phyloP scores from a whole-genome alignment of 2,113 vertebrate genomes.

The Geococcyx californianus region DNA sequence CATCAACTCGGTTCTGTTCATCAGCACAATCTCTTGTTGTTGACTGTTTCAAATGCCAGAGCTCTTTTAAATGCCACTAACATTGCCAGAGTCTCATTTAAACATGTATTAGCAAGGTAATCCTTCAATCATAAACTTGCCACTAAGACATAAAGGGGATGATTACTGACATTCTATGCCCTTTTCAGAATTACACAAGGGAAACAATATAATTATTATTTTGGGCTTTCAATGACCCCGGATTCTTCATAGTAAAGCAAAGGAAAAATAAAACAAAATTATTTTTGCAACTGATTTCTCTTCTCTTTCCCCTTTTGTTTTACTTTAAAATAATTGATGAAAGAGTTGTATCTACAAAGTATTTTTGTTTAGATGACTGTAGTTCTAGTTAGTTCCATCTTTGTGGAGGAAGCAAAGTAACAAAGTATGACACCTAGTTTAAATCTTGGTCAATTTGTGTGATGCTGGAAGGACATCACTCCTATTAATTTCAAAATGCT shows the following conservation, averaged over 20 bases:
- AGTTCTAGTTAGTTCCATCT: neutral
- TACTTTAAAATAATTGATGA: neutral
- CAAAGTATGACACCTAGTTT: neutral
- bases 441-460: neutral
- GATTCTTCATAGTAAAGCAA: neutral
- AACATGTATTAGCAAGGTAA: constrained; percentile 53
- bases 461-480: neutral
- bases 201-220: constrained; percentile 73
- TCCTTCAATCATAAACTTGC: constrained; percentile 72
- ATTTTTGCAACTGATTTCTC: neutral
- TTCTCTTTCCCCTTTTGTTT: neutral
- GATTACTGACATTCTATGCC: constrained; percentile 72
- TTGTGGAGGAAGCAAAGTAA: neutral
- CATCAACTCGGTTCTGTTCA: neutral
- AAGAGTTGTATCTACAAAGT: neutral
- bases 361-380: neutral
- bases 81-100: constrained; percentile 58
- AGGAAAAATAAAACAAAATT: constrained; percentile 1
- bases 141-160: constrained; percentile 55
- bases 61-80: constrained; percentile 68
- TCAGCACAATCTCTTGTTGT: constrained; percentile 28
- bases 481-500: neutral
- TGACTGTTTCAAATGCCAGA: constrained; percentile 65
- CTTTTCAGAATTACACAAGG: constrained; percentile 76
- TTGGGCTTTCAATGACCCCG: constrained; percentile 54